Base-by-base conservation (phyloP, 1,140 invertebrate genomes). In the Lucilia sericata region DNA sequence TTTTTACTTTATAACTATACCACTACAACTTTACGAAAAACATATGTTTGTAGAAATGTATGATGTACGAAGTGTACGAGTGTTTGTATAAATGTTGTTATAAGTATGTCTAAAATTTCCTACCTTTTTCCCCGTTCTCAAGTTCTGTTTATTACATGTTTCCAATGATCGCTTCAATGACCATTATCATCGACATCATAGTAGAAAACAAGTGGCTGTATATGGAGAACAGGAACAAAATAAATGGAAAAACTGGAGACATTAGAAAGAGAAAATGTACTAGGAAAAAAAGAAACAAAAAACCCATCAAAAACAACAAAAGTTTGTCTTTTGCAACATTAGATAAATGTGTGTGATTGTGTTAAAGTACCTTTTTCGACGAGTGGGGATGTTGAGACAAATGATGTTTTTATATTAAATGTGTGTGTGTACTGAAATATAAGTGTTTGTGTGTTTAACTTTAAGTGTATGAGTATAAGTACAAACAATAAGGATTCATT, bases 361-460 rank as follows among this genome's bases (percentile, higher is more conserved):
- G 36, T 47, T 47, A 78, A 78, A 47, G 75, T 78, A 78, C 75
- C 75, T 78, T 78, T 51, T 30, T 78, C 14, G 74, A 34, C 74
- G 75, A 78, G 75, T 78, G 75, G 75, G 75, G 75, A 42, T 78
- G 75, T 78, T 47, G 74, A 78, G 75, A 78, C 75, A 78, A 78
- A 78, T 78, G 17, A 42, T 42, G 42, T 42, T 42, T 42, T 42
- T 42, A 42, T 3, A 30, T 30, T 3, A 30, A 30, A 30, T 30
- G 25, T 30, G 25, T 30, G 25, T 30, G 25, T 30, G 25, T 30
- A 30, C 3, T 30, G 25, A 30, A 30, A 30, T 30, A 30, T 30
- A 30, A 30, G 25, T 30, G 25, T 30, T 30, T 2, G 1, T 60
- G 7, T 60, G 14, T 60, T 60, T 17, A n/a, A n/a, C 5, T 60